These are phyloP conservation scores for Ranitomeya variabilis DNA, from an alignment of 2,113 vertebrate species.

Conservation along the genomic window DNA sequence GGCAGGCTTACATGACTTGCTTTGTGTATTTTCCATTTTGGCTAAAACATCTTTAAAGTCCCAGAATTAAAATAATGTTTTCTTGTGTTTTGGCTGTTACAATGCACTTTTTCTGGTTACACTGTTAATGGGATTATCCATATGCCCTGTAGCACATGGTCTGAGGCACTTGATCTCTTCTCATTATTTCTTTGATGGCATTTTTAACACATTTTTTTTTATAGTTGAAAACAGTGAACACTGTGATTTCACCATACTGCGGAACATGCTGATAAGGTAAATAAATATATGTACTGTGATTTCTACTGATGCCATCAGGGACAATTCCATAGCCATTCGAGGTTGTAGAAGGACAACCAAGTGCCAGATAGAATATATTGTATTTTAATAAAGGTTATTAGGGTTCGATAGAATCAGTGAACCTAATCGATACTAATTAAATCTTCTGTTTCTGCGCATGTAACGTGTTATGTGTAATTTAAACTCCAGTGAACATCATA, in stretches of 20 bases:
- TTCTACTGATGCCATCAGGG: background rate
- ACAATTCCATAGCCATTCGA: too few relatives aligned
- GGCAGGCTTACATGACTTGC: background rate
- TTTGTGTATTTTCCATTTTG: background rate
- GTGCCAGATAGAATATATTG: too few relatives aligned
- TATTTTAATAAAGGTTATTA: too few relatives aligned
- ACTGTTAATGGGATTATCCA: background rate
- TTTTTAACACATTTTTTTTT: background rate
- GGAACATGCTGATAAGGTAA: slow-evolving; percentile 99
- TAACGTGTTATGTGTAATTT: too few relatives aligned
- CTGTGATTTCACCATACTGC: slow-evolving; percentile 97
- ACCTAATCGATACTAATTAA: too few relatives aligned
- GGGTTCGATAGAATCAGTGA: too few relatives aligned
- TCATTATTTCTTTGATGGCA: background rate
- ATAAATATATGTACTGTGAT: slow-evolving; percentile 64
- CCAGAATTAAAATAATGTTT: background rate
- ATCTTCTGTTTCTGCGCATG: too few relatives aligned
- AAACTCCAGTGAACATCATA: too few relatives aligned
- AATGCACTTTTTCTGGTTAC: background rate
- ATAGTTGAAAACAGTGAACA: slow-evolving; percentile 96
- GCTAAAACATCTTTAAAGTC: background rate
- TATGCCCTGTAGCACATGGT: background rate
- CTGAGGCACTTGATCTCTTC: background rate
- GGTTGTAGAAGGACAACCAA: background rate
- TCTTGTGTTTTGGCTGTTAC: background rate